Evolutionary conservation across 2,113 vertebrate species (phyloP).

Genomic region (Malurus cyaneus): DNA sequence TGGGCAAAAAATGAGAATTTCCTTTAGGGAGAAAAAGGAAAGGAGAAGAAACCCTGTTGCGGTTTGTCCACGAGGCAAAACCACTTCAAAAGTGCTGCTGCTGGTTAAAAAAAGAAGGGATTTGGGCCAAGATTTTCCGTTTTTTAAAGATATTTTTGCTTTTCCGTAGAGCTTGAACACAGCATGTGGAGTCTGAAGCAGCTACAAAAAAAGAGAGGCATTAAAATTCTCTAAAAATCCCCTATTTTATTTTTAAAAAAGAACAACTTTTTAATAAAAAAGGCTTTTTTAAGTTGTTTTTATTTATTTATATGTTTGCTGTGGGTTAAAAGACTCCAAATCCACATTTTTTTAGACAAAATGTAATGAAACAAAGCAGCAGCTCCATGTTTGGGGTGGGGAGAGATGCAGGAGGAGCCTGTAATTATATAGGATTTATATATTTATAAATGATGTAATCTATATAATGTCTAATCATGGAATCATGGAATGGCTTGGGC

Average conservation of each 20-base stretch:
- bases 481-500: background rate
- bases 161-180: accelerated
- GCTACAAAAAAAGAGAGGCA: background rate
- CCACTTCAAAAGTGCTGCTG: background rate
- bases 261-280: too few species aligned
- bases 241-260: too few species aligned
- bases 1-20: background rate
- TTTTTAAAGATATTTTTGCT: background rate
- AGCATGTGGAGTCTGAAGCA: accelerated
- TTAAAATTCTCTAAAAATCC: accelerated
- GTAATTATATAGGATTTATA: accelerated
- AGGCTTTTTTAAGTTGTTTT: background rate
- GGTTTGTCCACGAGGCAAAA: background rate
- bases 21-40: background rate
- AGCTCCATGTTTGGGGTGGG: background rate
- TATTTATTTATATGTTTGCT: background rate
- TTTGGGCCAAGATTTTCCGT: background rate
- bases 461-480: background rate
- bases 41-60: background rate
- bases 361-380: background rate
- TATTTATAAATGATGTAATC: background rate
- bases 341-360: accelerated
- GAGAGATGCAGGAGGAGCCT: background rate
- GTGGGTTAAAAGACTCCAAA: background rate
- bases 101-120: background rate